phyloP scores from a whole-genome alignment of 1,140 invertebrate genomes.

The Gryon sp. region DNA sequence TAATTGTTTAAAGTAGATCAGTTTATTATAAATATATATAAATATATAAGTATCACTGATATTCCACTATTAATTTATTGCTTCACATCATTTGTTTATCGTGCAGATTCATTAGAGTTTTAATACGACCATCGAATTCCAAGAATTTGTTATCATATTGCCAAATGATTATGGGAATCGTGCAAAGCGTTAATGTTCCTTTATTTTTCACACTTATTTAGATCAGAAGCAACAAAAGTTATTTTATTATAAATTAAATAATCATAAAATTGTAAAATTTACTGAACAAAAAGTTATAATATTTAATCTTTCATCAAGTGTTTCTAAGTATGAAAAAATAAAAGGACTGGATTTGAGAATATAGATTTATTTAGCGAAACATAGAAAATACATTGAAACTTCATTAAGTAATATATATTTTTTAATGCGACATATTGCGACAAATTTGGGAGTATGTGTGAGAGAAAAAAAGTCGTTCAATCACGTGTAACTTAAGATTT shows the following conservation, averaged over 20 bases:
- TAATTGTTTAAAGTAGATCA: conserved; percentile 12
- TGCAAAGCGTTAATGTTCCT: conserved; percentile 23
- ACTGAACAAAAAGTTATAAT: too few species aligned
- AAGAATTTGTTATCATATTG: conserved; percentile 26
- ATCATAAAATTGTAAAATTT: too few species aligned
- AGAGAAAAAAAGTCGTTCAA: background rate
- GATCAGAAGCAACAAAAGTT: too few species aligned
- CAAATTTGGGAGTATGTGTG: too few species aligned
- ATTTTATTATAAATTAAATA: too few species aligned
- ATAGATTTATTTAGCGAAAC: background rate
- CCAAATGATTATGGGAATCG: conserved; percentile 53
- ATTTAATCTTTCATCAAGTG: too few species aligned
- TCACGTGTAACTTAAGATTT: background rate
- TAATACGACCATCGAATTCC: conserved; percentile 10
- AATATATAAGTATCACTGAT: conserved; percentile 26
- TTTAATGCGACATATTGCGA: background rate
- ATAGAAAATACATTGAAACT: background rate
- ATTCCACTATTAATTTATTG: conserved; percentile 6
- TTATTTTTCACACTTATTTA: conserved; percentile 6
- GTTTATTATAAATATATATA: conserved; percentile 29
- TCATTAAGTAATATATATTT: background rate
- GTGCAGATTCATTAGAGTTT: background rate
- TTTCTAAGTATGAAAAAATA: background rate
- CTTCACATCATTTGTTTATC: conserved; percentile 9
- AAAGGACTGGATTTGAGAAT: background rate